Evolutionary conservation across 2,888 invertebrate species (phyloP).

Genomic region (Ectobius pallidus): DNA sequence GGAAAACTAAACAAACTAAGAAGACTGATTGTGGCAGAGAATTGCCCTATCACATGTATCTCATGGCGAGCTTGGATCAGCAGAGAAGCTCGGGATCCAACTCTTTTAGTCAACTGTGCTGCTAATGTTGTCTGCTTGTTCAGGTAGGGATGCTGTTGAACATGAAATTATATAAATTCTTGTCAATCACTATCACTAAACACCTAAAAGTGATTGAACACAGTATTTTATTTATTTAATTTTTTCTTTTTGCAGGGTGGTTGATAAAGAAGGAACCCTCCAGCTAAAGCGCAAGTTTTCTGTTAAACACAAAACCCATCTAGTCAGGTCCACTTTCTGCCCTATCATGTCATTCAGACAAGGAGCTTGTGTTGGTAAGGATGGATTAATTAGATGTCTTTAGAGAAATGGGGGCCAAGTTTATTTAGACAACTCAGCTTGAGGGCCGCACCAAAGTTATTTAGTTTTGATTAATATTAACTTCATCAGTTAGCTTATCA

Average conservation of each 20-base stretch:
- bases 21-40: constrained; percentile 64
- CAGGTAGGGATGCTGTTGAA: constrained; percentile 52
- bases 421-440: too few relatives aligned
- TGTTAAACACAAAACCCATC: constrained; percentile 64
- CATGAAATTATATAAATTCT: too few relatives aligned
- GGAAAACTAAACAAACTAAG: constrained; percentile 72
- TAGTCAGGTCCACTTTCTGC: constrained; percentile 80
- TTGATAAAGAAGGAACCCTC: constrained; percentile 70
- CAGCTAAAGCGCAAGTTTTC: constrained; percentile 69
- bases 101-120: constrained; percentile 77
- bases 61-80: constrained; percentile 84
- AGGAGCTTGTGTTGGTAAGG: constrained; percentile 75
- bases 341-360: constrained; percentile 83
- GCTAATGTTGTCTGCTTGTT: constrained; percentile 76
- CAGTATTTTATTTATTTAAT: too few relatives aligned
- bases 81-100: constrained; percentile 73
- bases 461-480: too few relatives aligned
- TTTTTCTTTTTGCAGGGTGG: constrained; percentile 58
- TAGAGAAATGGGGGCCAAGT: too few relatives aligned
- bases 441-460: too few relatives aligned
- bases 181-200: too few relatives aligned
- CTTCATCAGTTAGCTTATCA: too few relatives aligned
- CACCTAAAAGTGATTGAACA: too few relatives aligned
- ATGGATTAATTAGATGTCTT: too few relatives aligned
- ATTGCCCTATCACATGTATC: constrained; percentile 72